Base-by-base conservation (phyloP, 2,888 invertebrate genomes). In the Carpatolechia fugitivella region DNA sequence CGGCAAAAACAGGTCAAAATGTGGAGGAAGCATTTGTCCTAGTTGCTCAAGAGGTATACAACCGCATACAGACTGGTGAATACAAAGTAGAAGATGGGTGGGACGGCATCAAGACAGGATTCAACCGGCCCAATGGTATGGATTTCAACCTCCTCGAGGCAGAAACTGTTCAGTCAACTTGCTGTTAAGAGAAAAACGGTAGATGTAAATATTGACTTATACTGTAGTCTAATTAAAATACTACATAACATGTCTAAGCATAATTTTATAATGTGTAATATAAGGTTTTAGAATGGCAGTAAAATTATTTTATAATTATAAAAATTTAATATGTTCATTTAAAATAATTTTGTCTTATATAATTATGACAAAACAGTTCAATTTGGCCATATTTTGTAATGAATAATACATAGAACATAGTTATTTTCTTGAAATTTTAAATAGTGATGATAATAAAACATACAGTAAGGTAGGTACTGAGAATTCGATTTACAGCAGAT, bases 81-180 rank as follows among this genome's bases (percentile, higher is more conserved):
- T 97, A 98, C 76, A 96, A 96, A 80, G 93, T 97, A 1, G 97
- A 97, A 75, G 98, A 98, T 61, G 98, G 98, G 11, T 98, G 98
- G 98, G 98, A 99, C 74, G 98, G 99, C 4, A 97, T 99, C 54
- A 98, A 98, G 84, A 96, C 96, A 31, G 98, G 98, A 24, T 97
- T 96, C 83, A 93, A 95, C 64, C 86, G 96, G 65, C 95, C 96
- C 20, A 95, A 94, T 61, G 95, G 95, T 59, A 90, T 95, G 80
- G 96, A 96, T 83, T 95, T 95, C 76, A 96, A 96, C 86, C 91
- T 97, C 60, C 93, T 95, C 46, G 97, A 97, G 83, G 98, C 96
- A 0, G 97, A 98, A 82, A 94, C 97, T 1, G 97, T 97, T 52
- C 95, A 95, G 77, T 95, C 95, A 44, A 95, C 96, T 62, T 98